Base-by-base conservation (phyloP, 2,113 vertebrate genomes). In the Telmatochromis sp. region DNA sequence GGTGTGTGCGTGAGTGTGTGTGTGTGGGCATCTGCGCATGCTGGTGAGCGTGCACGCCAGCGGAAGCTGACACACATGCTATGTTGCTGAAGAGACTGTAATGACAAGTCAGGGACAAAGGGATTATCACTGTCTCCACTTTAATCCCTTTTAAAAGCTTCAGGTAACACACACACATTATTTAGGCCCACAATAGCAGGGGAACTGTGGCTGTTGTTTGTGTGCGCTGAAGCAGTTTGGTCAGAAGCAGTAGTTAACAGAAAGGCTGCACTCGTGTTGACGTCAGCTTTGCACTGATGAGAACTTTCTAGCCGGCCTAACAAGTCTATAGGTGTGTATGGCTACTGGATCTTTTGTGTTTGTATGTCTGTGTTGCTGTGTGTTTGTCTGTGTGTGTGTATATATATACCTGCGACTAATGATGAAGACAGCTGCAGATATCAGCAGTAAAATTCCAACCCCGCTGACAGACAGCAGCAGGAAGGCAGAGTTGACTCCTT, bases 401-500 rank as follows among this genome's bases (percentile, higher is more conserved):
- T 82, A 26, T 89, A 19, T 93, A 92, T 98, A 99, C 98, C 98
- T 98, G 96, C 97, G 97, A 92, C 97, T 98, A 95, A 99, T 99
- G 96, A 99, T 97, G 96, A 99, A 98, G 78, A 98, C 97, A 23
- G 97, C 97, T 68, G 98, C 97, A 91, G 99, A 98, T 95, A 99
- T 98, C 95, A 99, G 97, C 96, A 99, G 97, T 7, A 99, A 97
- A 91, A 99, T 96, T 94, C 97, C 98, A 45, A 98, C 98, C 89
- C 98, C 98, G 2, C 98, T 98, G 85, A 99, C 97, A 0, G 98
- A 99, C 90, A 99, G 97, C 94, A 99, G 97, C 19, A 99, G 97
- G 80, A 99, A 98, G 2, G 98, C 98, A 84, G 98, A 98, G 93
- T 98, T 99, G 57, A 98, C 97, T 17, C 98, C 98, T 80, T 99